These are phyloP conservation scores for Orientallactaga bullata DNA, from an alignment of 2,113 vertebrate genomes.

Conservation along the genomic window DNA sequence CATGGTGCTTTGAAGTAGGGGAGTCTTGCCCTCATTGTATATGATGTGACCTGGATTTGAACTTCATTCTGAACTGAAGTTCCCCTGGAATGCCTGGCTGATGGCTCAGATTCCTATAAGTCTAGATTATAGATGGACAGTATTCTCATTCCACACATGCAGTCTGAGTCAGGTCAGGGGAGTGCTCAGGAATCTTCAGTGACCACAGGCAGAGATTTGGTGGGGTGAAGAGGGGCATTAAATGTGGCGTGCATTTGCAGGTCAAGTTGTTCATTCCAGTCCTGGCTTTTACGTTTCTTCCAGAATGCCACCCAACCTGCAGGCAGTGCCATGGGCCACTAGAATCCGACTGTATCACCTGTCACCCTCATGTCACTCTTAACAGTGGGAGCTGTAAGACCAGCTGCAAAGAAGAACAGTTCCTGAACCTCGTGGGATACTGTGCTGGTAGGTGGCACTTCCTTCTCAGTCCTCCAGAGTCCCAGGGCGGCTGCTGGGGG, in stretches of 20 bases:
- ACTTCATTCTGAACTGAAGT: neutral
- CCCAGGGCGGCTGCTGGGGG: neutral
- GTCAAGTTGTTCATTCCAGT: neutral
- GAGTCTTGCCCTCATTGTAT: neutral
- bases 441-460: slow-evolving; percentile 89
- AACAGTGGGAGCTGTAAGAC: slow-evolving; percentile 86
- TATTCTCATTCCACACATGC: neutral
- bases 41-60: slow-evolving; percentile 11
- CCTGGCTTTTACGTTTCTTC: neutral
- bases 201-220: neutral
- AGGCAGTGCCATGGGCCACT: slow-evolving; percentile 87
- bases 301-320: slow-evolving; percentile 92
- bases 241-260: neutral
- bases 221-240: neutral
- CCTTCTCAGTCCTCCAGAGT: too few species aligned
- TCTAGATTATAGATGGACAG: neutral
- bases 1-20: neutral
- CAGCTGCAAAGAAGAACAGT: slow-evolving; percentile 89
- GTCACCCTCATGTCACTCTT: slow-evolving; percentile 86
- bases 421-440: slow-evolving; percentile 88
- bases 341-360: slow-evolving; percentile 87
- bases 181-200: neutral
- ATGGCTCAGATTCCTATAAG: neutral
- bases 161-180: neutral
- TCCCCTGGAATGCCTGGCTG: neutral